These are phyloP conservation scores for Drosophila emarginata DNA, from an alignment of 2,888 invertebrate genomes.

Conservation along the genomic window DNA sequence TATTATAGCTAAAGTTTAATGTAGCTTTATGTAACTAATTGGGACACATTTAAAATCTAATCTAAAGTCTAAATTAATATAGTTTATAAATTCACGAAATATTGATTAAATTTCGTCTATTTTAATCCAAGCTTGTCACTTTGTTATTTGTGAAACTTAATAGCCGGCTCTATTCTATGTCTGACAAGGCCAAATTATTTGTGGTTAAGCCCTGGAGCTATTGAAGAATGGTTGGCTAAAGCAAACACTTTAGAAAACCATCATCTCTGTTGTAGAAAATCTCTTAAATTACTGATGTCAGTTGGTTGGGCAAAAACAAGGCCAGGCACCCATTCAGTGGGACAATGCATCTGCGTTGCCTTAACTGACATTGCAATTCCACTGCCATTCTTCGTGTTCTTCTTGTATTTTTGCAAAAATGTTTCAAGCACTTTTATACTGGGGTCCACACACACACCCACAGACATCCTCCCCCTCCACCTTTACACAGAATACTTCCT, in stretches of 20 bases:
- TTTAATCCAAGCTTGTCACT: background rate
- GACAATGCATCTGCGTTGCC: constrained; percentile 39
- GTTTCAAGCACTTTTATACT: constrained; percentile 66
- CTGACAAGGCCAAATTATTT: background rate
- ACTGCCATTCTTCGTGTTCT: constrained; percentile 59
- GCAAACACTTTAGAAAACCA: constrained; percentile 20
- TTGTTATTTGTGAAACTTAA: background rate
- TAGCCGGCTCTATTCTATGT: background rate
- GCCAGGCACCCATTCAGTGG: constrained; percentile 51
- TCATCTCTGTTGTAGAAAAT: constrained; percentile 25
- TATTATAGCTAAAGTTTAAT: no score
- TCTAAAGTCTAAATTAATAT: no score
- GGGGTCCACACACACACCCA: background rate
- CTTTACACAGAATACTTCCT: constrained; percentile 12
- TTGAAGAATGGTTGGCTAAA: constrained; percentile 4
- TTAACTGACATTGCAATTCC: constrained; percentile 68
- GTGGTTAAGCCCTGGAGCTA: background rate
- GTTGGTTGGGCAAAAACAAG: constrained; percentile 69
- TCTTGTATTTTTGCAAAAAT: constrained; percentile 31
- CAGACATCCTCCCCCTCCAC: background rate
- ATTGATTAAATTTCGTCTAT: no score
- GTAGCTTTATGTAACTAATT: no score
- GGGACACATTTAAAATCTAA: no score
- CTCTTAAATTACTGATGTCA: constrained; percentile 49
- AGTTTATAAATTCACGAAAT: no score